Conservation (phyloP, 2,888 invertebrate genomes). For the Drosophila seclusa region DNA sequence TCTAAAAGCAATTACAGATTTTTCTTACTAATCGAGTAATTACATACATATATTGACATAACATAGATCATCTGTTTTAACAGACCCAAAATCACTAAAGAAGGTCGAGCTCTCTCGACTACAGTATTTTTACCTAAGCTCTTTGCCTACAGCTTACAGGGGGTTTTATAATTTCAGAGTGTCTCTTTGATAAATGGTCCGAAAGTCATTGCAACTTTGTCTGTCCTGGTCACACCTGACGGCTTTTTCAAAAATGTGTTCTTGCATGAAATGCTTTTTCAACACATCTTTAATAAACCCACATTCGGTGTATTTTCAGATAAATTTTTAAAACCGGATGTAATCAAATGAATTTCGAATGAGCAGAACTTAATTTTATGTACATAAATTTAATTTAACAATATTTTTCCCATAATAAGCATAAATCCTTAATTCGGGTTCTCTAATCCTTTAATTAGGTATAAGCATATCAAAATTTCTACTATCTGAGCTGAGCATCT, state of each 20-base stretch:
- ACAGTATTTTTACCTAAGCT: not conserved
- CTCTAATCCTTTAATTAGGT: not conserved
- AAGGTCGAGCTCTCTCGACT: not conserved
- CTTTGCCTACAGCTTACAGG: not conserved
- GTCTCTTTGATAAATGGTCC: not conserved
- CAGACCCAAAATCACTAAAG: not conserved
- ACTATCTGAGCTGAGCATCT: not conserved
- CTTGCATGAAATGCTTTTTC: not conserved
- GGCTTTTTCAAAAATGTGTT: not conserved
- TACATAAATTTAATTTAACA: not conserved
- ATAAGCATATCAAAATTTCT: not conserved
- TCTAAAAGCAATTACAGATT: not conserved
- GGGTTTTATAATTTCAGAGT: not conserved
- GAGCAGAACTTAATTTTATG: not conserved
- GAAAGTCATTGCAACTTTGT: not conserved
- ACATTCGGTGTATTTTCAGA: not conserved
- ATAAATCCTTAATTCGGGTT: not conserved
- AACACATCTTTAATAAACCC: not conserved
- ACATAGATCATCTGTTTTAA: not conserved
- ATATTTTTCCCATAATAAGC: not conserved
- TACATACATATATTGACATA: not conserved
- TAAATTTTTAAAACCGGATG: not conserved
- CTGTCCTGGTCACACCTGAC: not conserved
- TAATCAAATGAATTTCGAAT: not conserved
- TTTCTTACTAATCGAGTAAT: not conserved